These are phyloP conservation scores for Argyresthia goedartella DNA, from an alignment of 2,888 invertebrate genomes.

Conservation along the genomic window DNA sequence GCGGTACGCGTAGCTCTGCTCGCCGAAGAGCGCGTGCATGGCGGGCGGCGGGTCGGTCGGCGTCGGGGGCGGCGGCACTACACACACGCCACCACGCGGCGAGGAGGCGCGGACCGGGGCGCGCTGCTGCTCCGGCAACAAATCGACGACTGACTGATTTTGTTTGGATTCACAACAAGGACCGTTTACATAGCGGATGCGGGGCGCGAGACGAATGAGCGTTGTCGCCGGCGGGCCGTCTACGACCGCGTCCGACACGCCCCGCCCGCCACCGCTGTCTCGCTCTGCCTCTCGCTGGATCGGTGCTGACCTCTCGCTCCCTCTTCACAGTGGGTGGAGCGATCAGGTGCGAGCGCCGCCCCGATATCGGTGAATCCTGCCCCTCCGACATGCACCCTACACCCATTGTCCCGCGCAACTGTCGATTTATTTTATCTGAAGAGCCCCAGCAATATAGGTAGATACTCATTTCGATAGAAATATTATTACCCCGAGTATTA, in stretches of 20 bases:
- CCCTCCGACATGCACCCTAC: slow-evolving; percentile 10
- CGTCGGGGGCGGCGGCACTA: slow-evolving; percentile 47
- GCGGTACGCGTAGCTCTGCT: slow-evolving; percentile 92
- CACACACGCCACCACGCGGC: slow-evolving; percentile 44
- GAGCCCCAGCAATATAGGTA: slow-evolving; percentile 7
- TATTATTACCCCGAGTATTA: slow-evolving; percentile 7
- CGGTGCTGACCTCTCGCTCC: slow-evolving; percentile 14
- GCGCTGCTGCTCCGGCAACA: slow-evolving; percentile 60
- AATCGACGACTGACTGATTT: slow-evolving; percentile 75
- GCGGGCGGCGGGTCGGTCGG: no score
- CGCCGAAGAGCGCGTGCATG: slow-evolving; percentile 93
- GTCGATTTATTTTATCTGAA: slow-evolving; percentile 10
- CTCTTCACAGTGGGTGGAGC: slow-evolving; percentile 19
- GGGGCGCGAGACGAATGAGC: slow-evolving; percentile 66
- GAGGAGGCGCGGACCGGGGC: slow-evolving; percentile 45
- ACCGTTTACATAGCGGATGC: slow-evolving; percentile 86
- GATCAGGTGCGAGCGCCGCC: slow-evolving; percentile 28
- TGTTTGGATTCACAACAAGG: slow-evolving; percentile 89
- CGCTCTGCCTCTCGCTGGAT: slow-evolving; percentile 26
- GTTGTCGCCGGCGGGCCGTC: slow-evolving; percentile 40
- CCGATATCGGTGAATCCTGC: no score
- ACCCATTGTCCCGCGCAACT: slow-evolving; percentile 10
- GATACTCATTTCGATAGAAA: background rate
- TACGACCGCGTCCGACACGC: slow-evolving; percentile 13
- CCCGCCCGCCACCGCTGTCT: slow-evolving; percentile 14